Percentiles rank a stretch among this genome's conserved stretches.
phyloP scores from a whole-genome alignment of 1,140 invertebrate species.

The Nasonia vitripennis region DNA sequence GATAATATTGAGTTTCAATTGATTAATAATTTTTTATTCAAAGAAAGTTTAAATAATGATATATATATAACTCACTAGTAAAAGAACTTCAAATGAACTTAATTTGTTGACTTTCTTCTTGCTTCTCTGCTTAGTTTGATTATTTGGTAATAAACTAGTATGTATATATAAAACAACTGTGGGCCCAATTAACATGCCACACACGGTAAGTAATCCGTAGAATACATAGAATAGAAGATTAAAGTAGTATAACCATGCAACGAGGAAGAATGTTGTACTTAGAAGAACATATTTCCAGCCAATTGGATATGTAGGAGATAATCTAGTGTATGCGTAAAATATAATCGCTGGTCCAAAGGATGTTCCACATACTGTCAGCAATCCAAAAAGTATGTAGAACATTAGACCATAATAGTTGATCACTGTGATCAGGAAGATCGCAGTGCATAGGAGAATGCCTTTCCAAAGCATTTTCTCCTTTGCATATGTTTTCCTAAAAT shows the following conservation, averaged over 20 bases:
- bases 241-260: slow-evolving; percentile 43
- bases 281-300: slow-evolving; percentile 42
- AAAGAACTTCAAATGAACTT: slow-evolving; percentile 43
- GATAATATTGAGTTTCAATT: neutral
- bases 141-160: slow-evolving; percentile 17
- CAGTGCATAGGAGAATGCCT: slow-evolving; percentile 36
- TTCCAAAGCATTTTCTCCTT: slow-evolving; percentile 43
- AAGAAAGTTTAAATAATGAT: neutral
- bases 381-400: slow-evolving; percentile 49
- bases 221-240: slow-evolving; percentile 31
- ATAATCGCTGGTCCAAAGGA: slow-evolving; percentile 47
- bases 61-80: slow-evolving; percentile 38
- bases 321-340: slow-evolving; percentile 45
- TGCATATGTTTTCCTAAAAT: slow-evolving; percentile 15
- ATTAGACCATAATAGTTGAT: slow-evolving; percentile 42
- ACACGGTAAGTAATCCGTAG: slow-evolving; percentile 40
- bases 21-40: neutral
- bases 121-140: neutral
- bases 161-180: slow-evolving; percentile 47
- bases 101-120: slow-evolving; percentile 42
- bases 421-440: slow-evolving; percentile 43
- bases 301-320: slow-evolving; percentile 38
- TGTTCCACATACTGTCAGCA: slow-evolving; percentile 46
- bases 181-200: slow-evolving; percentile 46
- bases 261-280: neutral